Evolutionary conservation across 1,140 invertebrate species (phyloP).

Genomic region (Diploscapter pachys): DNA sequence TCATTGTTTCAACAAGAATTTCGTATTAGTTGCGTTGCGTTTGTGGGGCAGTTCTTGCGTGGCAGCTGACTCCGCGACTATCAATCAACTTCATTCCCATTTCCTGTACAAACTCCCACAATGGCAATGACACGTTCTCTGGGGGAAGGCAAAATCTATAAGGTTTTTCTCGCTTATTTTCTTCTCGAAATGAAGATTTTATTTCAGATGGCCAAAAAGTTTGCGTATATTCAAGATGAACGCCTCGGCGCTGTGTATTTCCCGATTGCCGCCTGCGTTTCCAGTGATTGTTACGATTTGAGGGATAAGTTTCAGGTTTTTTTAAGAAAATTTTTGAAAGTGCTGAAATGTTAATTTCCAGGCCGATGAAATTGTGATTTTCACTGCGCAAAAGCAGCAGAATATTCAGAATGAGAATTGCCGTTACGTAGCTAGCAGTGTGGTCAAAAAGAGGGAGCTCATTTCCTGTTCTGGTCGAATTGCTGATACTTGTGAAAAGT

Average conservation of each 20-base stretch:
- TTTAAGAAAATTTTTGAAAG: background rate
- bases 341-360: slow-evolving; percentile 8
- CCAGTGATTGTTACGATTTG: slow-evolving; percentile 18
- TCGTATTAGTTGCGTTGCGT: background rate
- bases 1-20: background rate
- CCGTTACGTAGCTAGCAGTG: slow-evolving; percentile 15
- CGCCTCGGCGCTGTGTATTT: slow-evolving; percentile 23
- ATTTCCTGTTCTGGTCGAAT: slow-evolving; percentile 13
- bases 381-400: slow-evolving; percentile 24
- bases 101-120: slow-evolving; percentile 6
- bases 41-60: slow-evolving; percentile 4
- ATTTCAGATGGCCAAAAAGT: slow-evolving; percentile 30
- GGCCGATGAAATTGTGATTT: slow-evolving; percentile 17
- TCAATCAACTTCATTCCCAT: background rate
- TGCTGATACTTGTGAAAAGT: slow-evolving; percentile 25
- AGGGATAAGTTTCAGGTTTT: slow-evolving; percentile 28
- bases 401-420: slow-evolving; percentile 16
- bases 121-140: slow-evolving; percentile 14
- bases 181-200: background rate
- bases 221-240: slow-evolving; percentile 27
- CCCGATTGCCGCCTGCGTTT: slow-evolving; percentile 10
- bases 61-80: slow-evolving; percentile 3
- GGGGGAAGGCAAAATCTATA: slow-evolving; percentile 10
- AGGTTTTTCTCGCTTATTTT: background rate
- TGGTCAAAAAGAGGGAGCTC: slow-evolving; percentile 10